Evolutionary conservation across 2,888 invertebrate species (phyloP).

Genomic region (Acronicta aceris): DNA sequence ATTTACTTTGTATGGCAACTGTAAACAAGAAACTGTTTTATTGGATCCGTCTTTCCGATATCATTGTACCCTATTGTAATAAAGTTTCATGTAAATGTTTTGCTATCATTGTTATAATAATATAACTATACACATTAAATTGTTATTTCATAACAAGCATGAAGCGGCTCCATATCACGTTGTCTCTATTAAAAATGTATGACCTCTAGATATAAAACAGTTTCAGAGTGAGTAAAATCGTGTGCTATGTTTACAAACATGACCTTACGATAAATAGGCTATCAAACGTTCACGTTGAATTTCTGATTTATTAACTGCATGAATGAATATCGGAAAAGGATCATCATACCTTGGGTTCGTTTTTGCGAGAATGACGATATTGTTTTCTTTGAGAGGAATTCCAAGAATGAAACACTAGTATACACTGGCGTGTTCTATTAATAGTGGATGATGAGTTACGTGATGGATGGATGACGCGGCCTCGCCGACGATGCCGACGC

Average conservation of each 20-base stretch:
- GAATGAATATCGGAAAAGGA: conserved; percentile 69
- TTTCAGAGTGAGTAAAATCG: conserved; percentile 67
- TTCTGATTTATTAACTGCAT: conserved; percentile 66
- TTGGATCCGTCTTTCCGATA: conserved; percentile 24
- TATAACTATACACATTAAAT: conserved; percentile 27
- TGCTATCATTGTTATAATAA: conserved; percentile 36
- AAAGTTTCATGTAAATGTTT: conserved; percentile 34
- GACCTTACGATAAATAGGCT: conserved; percentile 77
- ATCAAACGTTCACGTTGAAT: conserved; percentile 70
- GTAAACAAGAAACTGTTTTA: conserved; percentile 36
- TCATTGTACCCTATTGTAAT: conserved; percentile 34
- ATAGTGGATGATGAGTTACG: conserved; percentile 82
- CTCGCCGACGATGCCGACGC: conserved; percentile 66
- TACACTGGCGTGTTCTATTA: conserved; percentile 75
- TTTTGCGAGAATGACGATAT: conserved; percentile 69
- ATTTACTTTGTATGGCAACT: conserved; percentile 36
- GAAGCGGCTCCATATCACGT: conserved; percentile 37
- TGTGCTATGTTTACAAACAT: conserved; percentile 79
- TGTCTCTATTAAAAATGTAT: conserved; percentile 49
- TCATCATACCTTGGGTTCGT: conserved; percentile 59
- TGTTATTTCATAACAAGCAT: conserved; percentile 47
- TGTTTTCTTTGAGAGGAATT: conserved; percentile 80
- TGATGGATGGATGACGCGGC: conserved; percentile 86
- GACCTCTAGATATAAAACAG: conserved; percentile 67
- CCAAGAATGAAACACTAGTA: conserved; percentile 80